A percentile compares a stretch with the other conserved stretches of the same genome.
phyloP scores from a whole-genome alignment of 2,888 invertebrate genomes.

The Nemoura dubitans region DNA sequence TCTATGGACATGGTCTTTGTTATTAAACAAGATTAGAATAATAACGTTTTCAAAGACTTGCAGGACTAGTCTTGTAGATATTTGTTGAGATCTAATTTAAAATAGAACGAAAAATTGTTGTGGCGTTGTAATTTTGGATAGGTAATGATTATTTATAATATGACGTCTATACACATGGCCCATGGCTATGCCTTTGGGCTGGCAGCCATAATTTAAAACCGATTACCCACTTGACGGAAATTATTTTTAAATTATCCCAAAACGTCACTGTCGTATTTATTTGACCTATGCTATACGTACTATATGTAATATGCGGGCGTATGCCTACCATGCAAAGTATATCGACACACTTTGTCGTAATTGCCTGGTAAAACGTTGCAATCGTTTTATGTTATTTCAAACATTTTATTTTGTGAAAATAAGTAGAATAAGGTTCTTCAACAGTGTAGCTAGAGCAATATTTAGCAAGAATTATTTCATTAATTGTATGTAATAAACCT shows the following conservation, averaged over 20 bases:
- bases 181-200: too few species aligned
- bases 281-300: too few species aligned
- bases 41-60: not conserved
- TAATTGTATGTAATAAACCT: not conserved
- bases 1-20: not conserved
- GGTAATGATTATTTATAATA: too few species aligned
- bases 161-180: too few species aligned
- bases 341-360: too few species aligned
- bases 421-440: not conserved
- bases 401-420: not conserved
- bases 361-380: too few species aligned
- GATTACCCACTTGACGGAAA: too few species aligned
- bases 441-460: constrained; percentile 34
- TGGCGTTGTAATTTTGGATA: not conserved
- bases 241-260: too few species aligned
- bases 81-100: not conserved
- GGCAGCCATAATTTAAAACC: too few species aligned
- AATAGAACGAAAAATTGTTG: not conserved
- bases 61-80: not conserved
- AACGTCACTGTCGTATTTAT: too few species aligned
- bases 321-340: too few species aligned
- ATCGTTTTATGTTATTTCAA: not conserved
- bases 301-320: too few species aligned
- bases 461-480: constrained; percentile 28
- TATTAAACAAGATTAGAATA: not conserved